phyloP scores from a whole-genome alignment of 1,140 invertebrate genomes.

The Melipona quadrifasciata region DNA sequence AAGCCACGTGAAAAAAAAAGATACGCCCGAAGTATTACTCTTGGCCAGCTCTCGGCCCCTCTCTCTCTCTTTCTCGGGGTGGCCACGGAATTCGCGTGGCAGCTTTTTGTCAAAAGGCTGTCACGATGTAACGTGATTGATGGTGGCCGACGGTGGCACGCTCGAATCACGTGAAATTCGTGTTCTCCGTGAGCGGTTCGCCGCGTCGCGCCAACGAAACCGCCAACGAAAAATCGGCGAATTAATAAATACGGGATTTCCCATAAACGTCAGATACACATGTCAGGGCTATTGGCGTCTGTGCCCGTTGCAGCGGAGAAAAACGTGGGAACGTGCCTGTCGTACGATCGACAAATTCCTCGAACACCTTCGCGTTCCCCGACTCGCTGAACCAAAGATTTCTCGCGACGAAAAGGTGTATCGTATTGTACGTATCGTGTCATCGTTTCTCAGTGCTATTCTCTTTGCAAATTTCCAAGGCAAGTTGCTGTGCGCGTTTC shows the following conservation, averaged over 20 bases:
- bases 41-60: not conserved
- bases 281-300: too few relatives aligned
- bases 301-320: too few relatives aligned
- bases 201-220: conserved; percentile 35
- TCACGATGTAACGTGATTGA: conserved; percentile 69
- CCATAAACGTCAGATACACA: too few relatives aligned
- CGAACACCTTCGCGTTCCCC: too few relatives aligned
- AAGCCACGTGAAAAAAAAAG: conserved; percentile 65
- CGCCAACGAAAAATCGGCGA: conserved; percentile 47
- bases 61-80: conserved; percentile 47
- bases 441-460: too few relatives aligned
- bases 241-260: conserved; percentile 47
- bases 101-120: conserved; percentile 72
- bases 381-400: too few relatives aligned
- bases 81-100: conserved; percentile 69
- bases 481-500: too few relatives aligned
- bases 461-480: too few relatives aligned
- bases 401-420: too few relatives aligned
- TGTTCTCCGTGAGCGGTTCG: conserved; percentile 18
- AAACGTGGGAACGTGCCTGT: too few relatives aligned
- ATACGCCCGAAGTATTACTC: conserved; percentile 56
- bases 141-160: conserved; percentile 47
- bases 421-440: too few relatives aligned
- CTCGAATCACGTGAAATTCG: conserved; percentile 45
- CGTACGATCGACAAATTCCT: too few relatives aligned